phyloP scores from a whole-genome alignment of 2,113 vertebrate genomes.

The Lepus europaeus region DNA sequence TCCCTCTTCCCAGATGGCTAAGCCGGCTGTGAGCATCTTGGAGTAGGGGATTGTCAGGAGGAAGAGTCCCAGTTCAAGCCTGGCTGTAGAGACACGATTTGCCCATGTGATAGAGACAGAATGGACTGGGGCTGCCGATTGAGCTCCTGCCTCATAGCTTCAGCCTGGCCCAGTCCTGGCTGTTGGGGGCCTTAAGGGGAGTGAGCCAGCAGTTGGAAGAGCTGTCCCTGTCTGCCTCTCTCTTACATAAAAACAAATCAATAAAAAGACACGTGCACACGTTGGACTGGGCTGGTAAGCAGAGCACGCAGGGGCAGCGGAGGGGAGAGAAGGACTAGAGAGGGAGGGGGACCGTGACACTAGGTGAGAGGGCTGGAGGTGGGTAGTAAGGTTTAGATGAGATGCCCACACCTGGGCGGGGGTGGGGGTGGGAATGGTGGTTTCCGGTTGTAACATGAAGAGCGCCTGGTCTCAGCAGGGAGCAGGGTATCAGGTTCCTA shows the following conservation, averaged over 20 bases:
- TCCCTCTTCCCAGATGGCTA: background rate
- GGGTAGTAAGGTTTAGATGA: background rate
- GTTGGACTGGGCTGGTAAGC: background rate
- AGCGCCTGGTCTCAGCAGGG: slow-evolving; percentile 36
- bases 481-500: slow-evolving; percentile 78
- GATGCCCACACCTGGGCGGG: background rate
- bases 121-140: too few species aligned
- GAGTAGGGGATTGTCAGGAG: background rate
- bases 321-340: background rate
- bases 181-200: too few species aligned
- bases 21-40: background rate
- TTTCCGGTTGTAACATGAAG: slow-evolving; percentile 74
- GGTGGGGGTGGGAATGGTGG: background rate
- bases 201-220: too few species aligned
- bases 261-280: background rate
- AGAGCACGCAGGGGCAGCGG: background rate
- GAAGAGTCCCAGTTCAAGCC: background rate
- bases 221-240: too few species aligned
- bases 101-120: background rate
- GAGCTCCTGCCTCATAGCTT: too few species aligned
- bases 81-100: slow-evolving; percentile 26
- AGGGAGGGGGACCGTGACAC: background rate
- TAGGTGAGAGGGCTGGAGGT: background rate
- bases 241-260: too few species aligned
- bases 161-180: too few species aligned